Evolutionary conservation across 2,888 invertebrate species (phyloP).

Genomic region (Ennomos fuscantarius): DNA sequence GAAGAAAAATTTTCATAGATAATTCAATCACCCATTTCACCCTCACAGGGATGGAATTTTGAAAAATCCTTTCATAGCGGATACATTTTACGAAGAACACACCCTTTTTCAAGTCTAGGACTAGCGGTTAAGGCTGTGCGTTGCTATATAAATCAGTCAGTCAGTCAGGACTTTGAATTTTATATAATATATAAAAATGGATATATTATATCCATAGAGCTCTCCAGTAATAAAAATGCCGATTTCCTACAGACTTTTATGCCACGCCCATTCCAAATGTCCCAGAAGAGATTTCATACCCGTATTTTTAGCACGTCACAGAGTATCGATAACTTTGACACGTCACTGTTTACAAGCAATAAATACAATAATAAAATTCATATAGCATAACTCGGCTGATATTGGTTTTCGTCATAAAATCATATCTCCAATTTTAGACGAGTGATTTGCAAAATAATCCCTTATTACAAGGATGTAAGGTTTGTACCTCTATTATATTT

Average conservation of each 20-base stretch:
- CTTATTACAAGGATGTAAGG: slow-evolving; percentile 3
- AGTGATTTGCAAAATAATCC: slow-evolving; percentile 1
- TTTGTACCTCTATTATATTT: too few relatives aligned
- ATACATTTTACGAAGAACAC: too few relatives aligned
- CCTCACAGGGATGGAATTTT: too few relatives aligned
- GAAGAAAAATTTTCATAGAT: too few relatives aligned
- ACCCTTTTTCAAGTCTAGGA: too few relatives aligned
- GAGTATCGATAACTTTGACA: slow-evolving; percentile 14
- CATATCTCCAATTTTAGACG: neutral
- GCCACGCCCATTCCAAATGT: neutral
- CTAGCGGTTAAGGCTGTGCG: too few relatives aligned
- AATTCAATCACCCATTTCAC: too few relatives aligned
- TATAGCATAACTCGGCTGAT: slow-evolving; percentile 48
- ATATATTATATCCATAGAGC: too few relatives aligned
- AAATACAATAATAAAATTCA: slow-evolving; percentile 54
- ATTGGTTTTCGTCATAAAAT: slow-evolving; percentile 42
- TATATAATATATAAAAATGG: too few relatives aligned
- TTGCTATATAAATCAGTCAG: too few relatives aligned
- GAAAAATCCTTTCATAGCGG: too few relatives aligned
- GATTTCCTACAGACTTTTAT: slow-evolving; percentile 2
- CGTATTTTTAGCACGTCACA: slow-evolving; percentile 7
- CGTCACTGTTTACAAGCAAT: slow-evolving; percentile 40
- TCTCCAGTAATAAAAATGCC: neutral
- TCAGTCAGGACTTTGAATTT: too few relatives aligned
- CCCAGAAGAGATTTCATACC: neutral